A percentile compares a stretch with the other conserved stretches of the same genome.
Conservation (phyloP, 2,888 invertebrate species). For the Gisinianus flammeolus region DNA sequence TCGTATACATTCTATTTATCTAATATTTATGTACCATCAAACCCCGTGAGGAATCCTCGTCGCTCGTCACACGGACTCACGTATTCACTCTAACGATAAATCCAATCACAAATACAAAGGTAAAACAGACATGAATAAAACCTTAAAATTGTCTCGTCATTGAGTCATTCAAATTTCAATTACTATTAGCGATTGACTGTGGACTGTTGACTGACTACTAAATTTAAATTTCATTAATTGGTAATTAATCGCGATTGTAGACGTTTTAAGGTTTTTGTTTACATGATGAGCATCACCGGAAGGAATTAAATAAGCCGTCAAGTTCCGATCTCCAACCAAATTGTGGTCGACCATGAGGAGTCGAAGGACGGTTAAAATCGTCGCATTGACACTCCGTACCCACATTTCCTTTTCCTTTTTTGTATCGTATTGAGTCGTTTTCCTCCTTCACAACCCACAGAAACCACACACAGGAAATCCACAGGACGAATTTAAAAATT, state of each 20-base stretch:
- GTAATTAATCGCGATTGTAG: neutral
- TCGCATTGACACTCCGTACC: conserved; percentile 57
- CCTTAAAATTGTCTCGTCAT: neutral
- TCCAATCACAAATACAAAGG: neutral
- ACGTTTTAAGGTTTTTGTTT: conserved; percentile 35
- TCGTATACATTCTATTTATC: too few species aligned
- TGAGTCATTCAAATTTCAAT: neutral
- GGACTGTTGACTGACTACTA: too few species aligned
- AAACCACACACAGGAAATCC: too few species aligned
- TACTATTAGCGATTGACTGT: neutral
- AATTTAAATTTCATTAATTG: neutral
- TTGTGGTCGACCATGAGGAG: conserved; percentile 67
- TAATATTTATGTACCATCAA: conserved; percentile 78
- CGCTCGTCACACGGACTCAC: conserved; percentile 78
- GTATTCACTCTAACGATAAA: conserved; percentile 72
- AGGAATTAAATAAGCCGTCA: conserved; percentile 80
- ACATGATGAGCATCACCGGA: conserved; percentile 84
- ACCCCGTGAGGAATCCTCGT: conserved; percentile 79
- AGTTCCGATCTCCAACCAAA: conserved; percentile 64
- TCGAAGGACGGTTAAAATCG: conserved; percentile 66
- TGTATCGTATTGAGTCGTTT: neutral
- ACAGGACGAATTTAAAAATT: neutral
- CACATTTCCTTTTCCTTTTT: neutral
- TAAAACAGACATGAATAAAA: conserved; percentile 6
- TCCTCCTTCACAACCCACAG: neutral